A percentile compares a stretch with the other conserved stretches of the same genome.
Conservation (phyloP, 2,888 invertebrate genomes). For the Heliconius hortense region DNA sequence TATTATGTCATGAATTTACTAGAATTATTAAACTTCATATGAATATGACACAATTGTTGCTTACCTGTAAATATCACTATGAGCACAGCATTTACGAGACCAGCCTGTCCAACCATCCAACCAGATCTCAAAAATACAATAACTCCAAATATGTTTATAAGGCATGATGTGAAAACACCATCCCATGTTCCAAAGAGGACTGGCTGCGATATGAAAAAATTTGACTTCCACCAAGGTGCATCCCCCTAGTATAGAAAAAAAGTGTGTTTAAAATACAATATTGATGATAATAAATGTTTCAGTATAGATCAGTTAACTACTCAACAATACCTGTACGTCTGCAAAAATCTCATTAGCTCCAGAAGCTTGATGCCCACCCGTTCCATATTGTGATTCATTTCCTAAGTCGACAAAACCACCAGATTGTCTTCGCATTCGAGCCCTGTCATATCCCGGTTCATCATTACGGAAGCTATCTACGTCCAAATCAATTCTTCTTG, state of each 20-base stretch:
- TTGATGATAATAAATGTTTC: background rate
- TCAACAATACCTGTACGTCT: constrained; percentile 88
- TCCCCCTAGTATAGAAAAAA: constrained; percentile 80
- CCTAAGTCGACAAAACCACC: constrained; percentile 89
- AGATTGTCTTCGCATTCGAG: constrained; percentile 84
- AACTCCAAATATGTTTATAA: constrained; percentile 98
- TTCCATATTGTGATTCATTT: constrained; percentile 88
- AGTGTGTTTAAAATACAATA: background rate
- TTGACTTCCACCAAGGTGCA: constrained; percentile 97
- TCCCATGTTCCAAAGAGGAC: constrained; percentile 99
- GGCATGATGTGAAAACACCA: constrained; percentile 98
- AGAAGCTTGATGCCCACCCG: constrained; percentile 91
- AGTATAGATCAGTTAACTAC: background rate
- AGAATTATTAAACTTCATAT: background rate
- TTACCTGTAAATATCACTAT: constrained; percentile 91
- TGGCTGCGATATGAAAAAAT: constrained; percentile 97
- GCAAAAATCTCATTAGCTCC: constrained; percentile 95
- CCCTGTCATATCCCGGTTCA: constrained; percentile 72
- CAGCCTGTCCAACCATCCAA: constrained; percentile 97
- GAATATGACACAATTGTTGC: background rate
- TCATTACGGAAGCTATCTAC: constrained; percentile 74
- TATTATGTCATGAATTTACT: background rate
- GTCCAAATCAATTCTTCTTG: constrained; percentile 67
- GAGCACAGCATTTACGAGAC: constrained; percentile 89
- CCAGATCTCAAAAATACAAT: constrained; percentile 98